Conservation (phyloP, 2,888 invertebrate genomes). For the Busseola fusca region DNA sequence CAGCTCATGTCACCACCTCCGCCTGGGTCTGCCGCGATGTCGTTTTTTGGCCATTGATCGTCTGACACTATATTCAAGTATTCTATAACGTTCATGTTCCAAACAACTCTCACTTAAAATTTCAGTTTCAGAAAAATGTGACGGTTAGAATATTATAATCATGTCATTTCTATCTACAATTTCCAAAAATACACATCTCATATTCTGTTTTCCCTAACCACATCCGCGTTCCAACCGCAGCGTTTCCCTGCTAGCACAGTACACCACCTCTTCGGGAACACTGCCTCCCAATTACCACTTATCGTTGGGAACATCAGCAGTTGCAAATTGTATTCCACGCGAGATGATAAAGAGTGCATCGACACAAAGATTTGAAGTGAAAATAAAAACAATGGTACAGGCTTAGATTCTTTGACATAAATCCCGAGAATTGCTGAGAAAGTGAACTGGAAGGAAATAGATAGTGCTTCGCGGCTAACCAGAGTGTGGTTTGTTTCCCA, state of each 20-base stretch:
- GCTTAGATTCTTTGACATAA: conserved; percentile 55
- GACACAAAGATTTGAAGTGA: conserved; percentile 74
- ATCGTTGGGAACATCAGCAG: conserved; percentile 84
- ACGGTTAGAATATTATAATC: not conserved
- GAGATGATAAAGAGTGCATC: conserved; percentile 77
- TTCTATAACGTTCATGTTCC: not conserved
- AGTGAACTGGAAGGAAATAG: conserved; percentile 47
- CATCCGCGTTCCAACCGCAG: conserved; percentile 46
- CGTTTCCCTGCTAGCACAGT: conserved; percentile 33
- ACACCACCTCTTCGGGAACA: conserved; percentile 36
- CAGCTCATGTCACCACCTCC: too few relatives aligned
- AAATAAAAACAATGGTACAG: conserved; percentile 70
- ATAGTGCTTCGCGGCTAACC: conserved; percentile 39
- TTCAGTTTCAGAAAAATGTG: not conserved
- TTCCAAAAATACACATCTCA: not conserved
- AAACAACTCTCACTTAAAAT: not conserved
- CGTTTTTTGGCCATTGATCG: too few relatives aligned
- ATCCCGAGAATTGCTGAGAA: conserved; percentile 58
- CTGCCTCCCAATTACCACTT: conserved; percentile 81
- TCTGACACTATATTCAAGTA: too few relatives aligned
- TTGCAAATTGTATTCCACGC: conserved; percentile 79
- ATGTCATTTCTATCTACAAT: not conserved
- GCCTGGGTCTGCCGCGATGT: too few relatives aligned
- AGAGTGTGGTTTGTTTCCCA: conserved; percentile 23
- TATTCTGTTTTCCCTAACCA: not conserved